These are phyloP conservation scores for Paracanthobrama guichenoti DNA, from an alignment of 2,113 vertebrate genomes.

Conservation along the genomic window DNA sequence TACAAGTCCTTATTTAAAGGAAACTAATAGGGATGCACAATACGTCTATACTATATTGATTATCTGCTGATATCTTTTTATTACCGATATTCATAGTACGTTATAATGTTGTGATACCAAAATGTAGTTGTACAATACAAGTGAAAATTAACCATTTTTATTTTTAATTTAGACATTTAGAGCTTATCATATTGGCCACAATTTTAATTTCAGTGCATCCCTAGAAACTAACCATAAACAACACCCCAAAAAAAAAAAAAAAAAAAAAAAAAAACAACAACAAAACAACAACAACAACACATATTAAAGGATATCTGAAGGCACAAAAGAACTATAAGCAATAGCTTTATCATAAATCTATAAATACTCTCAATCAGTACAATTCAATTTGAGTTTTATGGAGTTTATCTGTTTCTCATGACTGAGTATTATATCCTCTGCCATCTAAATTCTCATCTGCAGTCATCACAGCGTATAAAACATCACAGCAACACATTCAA, in stretches of 20 bases:
- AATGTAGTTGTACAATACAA: neutral
- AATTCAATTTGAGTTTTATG: slow-evolving; percentile 22
- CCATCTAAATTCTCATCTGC: slow-evolving; percentile 33
- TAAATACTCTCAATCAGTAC: slow-evolving; percentile 16
- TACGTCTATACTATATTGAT: neutral
- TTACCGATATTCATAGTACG: neutral
- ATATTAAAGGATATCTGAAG: too few species aligned
- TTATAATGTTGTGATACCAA: neutral
- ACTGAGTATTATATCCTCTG: slow-evolving; percentile 6
- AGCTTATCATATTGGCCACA: too few species aligned
- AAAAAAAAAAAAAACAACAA: too few species aligned
- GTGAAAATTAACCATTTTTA: neutral
- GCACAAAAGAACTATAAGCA: neutral
- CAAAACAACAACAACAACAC: too few species aligned
- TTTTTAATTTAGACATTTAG: neutral
- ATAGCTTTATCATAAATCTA: slow-evolving; percentile 23
- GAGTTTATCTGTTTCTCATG: slow-evolving; percentile 21
- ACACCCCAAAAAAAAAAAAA: too few species aligned
- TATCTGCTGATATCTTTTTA: too few species aligned
- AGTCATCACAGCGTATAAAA: neutral
- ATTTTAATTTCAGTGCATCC: too few species aligned
- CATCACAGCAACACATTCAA: slow-evolving; percentile 35
- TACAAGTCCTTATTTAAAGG: neutral
- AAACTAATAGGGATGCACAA: neutral
- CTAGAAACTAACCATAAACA: too few species aligned